These are phyloP conservation scores for Nomada ferruginata DNA, from an alignment of 2,888 invertebrate species.

Conservation along the genomic window DNA sequence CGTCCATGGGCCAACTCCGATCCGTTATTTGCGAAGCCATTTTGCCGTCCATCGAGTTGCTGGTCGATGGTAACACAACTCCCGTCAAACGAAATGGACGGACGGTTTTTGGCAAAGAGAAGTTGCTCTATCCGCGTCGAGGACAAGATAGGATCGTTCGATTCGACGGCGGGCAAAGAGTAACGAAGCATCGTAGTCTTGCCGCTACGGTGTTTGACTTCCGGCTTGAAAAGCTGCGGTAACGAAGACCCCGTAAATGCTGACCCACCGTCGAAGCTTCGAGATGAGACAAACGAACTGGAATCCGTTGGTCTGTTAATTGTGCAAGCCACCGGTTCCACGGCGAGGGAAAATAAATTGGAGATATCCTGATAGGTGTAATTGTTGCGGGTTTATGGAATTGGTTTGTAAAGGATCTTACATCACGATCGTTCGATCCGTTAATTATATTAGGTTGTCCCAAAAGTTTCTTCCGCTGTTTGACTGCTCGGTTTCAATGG, in stretches of 20 bases:
- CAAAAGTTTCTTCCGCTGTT: too few species aligned
- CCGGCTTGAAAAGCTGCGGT: constrained; percentile 67
- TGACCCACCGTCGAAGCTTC: constrained; percentile 8
- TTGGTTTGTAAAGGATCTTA: neutral
- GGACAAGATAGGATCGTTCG: neutral
- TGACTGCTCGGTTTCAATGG: too few species aligned
- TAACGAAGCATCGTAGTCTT: constrained; percentile 71
- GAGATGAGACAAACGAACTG: constrained; percentile 23
- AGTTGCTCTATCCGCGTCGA: constrained; percentile 1
- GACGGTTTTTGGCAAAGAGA: neutral
- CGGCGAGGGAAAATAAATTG: neutral
- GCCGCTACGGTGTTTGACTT: constrained; percentile 67
- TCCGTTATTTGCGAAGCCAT: constrained; percentile 41
- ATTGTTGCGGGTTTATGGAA: too few species aligned
- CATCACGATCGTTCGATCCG: too few species aligned
- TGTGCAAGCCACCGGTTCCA: constrained; percentile 16
- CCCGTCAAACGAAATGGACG: neutral
- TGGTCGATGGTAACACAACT: neutral
- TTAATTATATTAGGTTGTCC: too few species aligned
- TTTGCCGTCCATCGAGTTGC: constrained; percentile 19
- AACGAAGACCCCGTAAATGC: constrained; percentile 66
- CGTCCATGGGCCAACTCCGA: neutral
- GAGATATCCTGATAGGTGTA: neutral
- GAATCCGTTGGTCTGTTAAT: constrained; percentile 23
- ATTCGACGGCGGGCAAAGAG: constrained; percentile 7